A percentile compares a stretch with the other conserved stretches of the same genome.
Conservation (phyloP, 2,113 vertebrate species). For the Syngnathoides biaculeatus region DNA sequence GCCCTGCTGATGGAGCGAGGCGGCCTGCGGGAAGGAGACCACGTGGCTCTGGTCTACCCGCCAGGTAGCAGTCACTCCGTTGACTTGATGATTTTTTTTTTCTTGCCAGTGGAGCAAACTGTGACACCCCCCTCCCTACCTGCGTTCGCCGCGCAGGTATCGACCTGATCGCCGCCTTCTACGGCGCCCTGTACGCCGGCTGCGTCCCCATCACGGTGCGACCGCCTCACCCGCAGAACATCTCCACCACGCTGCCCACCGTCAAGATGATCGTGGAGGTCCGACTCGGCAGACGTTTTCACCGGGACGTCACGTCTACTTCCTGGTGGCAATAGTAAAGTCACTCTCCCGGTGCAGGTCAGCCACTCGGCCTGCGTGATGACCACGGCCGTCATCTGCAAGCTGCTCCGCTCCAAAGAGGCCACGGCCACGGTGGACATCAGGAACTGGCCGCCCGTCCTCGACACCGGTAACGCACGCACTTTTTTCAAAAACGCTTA, state of each 20-base stretch:
- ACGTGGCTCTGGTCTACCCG: constrained; percentile 94
- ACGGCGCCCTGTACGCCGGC: constrained; percentile 93
- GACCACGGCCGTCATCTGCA: constrained; percentile 94
- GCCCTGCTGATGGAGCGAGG: constrained; percentile 92
- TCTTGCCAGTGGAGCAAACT: no score
- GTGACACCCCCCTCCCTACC: background rate
- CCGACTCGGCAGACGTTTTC: constrained; percentile 20
- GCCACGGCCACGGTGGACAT: constrained; percentile 90
- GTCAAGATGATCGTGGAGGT: constrained; percentile 99
- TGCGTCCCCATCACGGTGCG: constrained; percentile 97
- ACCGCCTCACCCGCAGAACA: constrained; percentile 96
- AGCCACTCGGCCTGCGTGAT: constrained; percentile 95
- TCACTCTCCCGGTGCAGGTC: constrained; percentile 78
- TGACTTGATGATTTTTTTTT: background rate
- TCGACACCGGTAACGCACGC: constrained; percentile 85
- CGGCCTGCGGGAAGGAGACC: constrained; percentile 92
- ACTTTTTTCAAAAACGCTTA: background rate
- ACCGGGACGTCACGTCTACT: no score
- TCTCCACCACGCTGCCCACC: constrained; percentile 92
- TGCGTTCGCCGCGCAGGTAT: constrained; percentile 78
- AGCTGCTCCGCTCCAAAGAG: constrained; percentile 92
- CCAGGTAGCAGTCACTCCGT: constrained; percentile 73
- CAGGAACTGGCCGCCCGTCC: constrained; percentile 93
- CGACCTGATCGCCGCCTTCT: constrained; percentile 94
- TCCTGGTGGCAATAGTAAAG: no score